A percentile compares a stretch with the other conserved stretches of the same genome.
Conservation (phyloP, 2,113 vertebrate species). For the Arenaria interpres region DNA sequence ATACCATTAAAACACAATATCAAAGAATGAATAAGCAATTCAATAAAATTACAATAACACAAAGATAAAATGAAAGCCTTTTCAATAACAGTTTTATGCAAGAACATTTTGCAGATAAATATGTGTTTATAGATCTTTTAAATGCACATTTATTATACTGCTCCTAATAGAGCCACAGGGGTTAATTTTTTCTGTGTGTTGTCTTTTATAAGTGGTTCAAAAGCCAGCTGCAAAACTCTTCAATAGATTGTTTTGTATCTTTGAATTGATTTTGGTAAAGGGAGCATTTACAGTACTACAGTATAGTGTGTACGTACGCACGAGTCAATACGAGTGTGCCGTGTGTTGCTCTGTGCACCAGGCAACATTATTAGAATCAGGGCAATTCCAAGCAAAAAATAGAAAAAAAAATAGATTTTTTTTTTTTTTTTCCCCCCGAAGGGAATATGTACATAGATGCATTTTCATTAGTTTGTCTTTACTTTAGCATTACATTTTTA, state of each 20-base stretch:
- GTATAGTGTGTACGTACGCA: conserved; percentile 12
- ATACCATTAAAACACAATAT: conserved; percentile 89
- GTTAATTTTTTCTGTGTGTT: conserved; percentile 82
- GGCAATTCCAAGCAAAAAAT: not conserved
- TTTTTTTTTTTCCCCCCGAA: not conserved
- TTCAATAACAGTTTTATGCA: conserved; percentile 89
- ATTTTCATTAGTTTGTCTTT: conserved; percentile 34
- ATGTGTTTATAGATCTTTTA: conserved; percentile 90
- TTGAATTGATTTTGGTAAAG: conserved; percentile 79
- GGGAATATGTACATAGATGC: not conserved
- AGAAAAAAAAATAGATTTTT: not conserved
- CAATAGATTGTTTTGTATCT: conserved; percentile 80
- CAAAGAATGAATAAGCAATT: conserved; percentile 90
- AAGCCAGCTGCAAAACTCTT: conserved; percentile 83
- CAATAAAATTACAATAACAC: conserved; percentile 90
- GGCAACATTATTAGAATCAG: conserved; percentile 18
- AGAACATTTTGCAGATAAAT: conserved; percentile 89
- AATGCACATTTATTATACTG: conserved; percentile 86
- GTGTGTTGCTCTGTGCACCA: not conserved
- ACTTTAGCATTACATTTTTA: conserved; percentile 27
- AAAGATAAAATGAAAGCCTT: conserved; percentile 88
- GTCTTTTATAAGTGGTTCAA: conserved; percentile 82
- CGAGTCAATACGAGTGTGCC: conserved; percentile 38
- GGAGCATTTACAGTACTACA: conserved; percentile 69
- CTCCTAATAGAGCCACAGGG: conserved; percentile 85